Evolutionary conservation across 2,888 invertebrate genomes (phyloP), one percentile per base, ranked within the genome.

Genomic region (Ptychoptera contaminata): DNA sequence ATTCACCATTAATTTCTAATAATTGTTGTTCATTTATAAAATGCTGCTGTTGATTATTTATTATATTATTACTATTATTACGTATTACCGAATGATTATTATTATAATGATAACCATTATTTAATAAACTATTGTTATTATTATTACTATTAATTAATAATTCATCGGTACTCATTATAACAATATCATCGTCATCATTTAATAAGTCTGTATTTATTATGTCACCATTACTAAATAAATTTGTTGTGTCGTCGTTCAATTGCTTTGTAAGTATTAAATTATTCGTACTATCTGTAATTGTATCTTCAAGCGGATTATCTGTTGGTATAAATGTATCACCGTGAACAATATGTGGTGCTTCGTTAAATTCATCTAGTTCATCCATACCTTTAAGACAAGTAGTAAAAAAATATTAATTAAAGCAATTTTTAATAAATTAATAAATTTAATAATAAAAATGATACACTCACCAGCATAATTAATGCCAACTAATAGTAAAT

Each of bases 351-450:
- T 90, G 90, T 0, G 88, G 88, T 2, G 90, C 87, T 62, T 91
- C 88, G 63, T 86, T 86, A 63, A 90, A 90, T 63, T 90, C 88
- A 56, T 90, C 88, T 45, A 91, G 63, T 62, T 91, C 91, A 56
- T 90, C 90, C 54, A 77, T 71, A 50, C 79, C 79, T 56, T n/a
- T n/a, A n/a, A n/a, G n/a, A n/a, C n/a, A n/a, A n/a, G n/a, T n/a
- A n/a, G 61, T 2, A 36, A 38, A 14, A 44, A 36, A 14, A 32
- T 3, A 34, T 1, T 2, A 40, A 16, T 37, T 14, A 37, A 39
- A 38, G 37, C n/a, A 44, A 3, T 31, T 37, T 10, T n/a, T 43
- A 37, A 29, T 12, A 36, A 1, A 16, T 14, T 29, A 42, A 36
- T 14, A 12, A 31, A 23, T 8, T 43, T n/a, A n/a, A n/a, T n/a